phyloP scores from a whole-genome alignment of 2,888 invertebrate genomes.

The Tholera decimalis region DNA sequence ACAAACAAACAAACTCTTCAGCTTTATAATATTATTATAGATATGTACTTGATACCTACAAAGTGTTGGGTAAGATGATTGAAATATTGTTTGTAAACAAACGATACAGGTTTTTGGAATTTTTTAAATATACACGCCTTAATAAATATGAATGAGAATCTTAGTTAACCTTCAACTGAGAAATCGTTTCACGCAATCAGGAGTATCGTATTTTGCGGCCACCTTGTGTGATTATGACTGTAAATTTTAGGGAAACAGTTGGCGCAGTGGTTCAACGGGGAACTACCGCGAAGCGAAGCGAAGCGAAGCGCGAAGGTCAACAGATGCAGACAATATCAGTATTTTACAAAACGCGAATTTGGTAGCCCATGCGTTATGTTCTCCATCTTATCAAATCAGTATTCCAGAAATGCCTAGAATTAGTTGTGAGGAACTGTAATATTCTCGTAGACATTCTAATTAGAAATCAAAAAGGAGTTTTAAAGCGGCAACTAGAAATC shows the following conservation, averaged over 20 bases:
- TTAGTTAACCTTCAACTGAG: background rate
- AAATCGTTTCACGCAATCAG: background rate
- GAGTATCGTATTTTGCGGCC: background rate
- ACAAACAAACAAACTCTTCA: too few species aligned
- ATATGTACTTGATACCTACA: slow-evolving; percentile 38
- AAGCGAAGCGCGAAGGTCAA: too few species aligned
- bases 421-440: background rate
- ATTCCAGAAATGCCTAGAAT: background rate
- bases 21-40: too few species aligned
- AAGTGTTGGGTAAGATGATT: slow-evolving; percentile 39
- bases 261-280: too few species aligned
- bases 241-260: too few species aligned
- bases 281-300: too few species aligned
- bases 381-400: background rate
- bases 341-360: background rate
- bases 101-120: background rate
- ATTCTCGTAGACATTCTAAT: background rate
- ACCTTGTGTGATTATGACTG: too few species aligned
- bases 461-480: background rate
- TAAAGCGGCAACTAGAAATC: background rate
- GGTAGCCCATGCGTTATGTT: background rate
- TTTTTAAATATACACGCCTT: background rate
- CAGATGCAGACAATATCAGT: slow-evolving; percentile 1
- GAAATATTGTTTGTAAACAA: slow-evolving; percentile 30
- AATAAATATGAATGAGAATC: background rate